Evolutionary conservation across 2,797 vertebrate species (phyloP).

Genomic region (Microhierax caerulescens): DNA sequence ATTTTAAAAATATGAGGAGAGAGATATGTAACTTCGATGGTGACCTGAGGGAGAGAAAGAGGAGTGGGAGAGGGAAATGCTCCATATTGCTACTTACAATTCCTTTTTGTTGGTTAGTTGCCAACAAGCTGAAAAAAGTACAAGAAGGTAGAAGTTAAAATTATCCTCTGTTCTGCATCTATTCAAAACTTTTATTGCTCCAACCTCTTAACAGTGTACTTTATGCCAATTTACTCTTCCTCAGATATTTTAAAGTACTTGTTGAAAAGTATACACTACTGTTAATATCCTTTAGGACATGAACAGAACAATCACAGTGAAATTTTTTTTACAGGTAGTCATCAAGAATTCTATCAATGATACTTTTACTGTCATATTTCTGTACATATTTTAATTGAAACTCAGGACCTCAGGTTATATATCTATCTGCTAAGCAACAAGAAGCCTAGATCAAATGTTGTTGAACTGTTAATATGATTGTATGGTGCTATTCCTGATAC

Average conservation of each 20-base stretch:
- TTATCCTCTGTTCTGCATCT: not conserved
- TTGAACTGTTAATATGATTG: not conserved
- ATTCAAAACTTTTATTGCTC: not conserved
- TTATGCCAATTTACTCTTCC: not conserved
- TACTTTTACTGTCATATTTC: not conserved
- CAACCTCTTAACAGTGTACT: not conserved
- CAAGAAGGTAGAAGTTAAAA: not conserved
- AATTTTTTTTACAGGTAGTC: not conserved
- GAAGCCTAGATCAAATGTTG: not conserved
- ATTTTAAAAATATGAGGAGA: not conserved
- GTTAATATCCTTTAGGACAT: not conserved
- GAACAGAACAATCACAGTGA: not conserved
- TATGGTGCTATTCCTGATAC: not conserved
- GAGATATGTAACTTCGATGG: not conserved
- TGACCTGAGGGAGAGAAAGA: not conserved
- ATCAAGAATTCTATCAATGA: not conserved
- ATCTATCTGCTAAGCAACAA: not conserved
- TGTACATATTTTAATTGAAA: not conserved
- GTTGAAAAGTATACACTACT: not conserved
- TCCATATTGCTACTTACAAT: not conserved
- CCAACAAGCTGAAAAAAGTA: not conserved
- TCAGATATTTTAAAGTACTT: not conserved
- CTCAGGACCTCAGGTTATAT: not conserved
- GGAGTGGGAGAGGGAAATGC: not conserved
- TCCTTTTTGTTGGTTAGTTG: not conserved